Evolutionary conservation across 2,888 invertebrate genomes (phyloP), one percentile per base, ranked within the genome.

Genomic region (Apocheima hispidaria): DNA sequence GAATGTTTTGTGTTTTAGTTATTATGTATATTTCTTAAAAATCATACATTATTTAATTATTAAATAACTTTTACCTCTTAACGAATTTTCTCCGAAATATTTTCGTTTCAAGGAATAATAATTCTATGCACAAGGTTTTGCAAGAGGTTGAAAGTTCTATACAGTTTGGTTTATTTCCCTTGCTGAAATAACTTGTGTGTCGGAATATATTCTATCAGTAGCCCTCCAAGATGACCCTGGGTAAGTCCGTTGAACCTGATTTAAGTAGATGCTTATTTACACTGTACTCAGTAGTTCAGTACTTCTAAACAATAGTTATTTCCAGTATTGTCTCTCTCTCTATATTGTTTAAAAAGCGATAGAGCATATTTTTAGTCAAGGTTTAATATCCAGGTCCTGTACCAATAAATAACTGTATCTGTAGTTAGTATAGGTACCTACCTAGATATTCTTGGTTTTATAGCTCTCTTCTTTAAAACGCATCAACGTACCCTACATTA

Each of bases 141-240:
- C n/a, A n/a, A n/a, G n/a, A n/a, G n/a, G 41, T 44, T 28, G 44
- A 1, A 23, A 61, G 48, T 53, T 16, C 48, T 46, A 55, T 10
- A 40, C 55, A 53, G n/a, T 60, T 51, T 55, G 44, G 56, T 62
- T 58, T 50, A 44, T 43, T 26, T 33, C 21, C 35, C 49, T 58
- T 65, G 44, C 46, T 44, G 50, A 63, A 57, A 51, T 10, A n/a
- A n/a, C n/a, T 21, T 36, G 52, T 41, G 3, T 38, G 36, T 28
- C 52, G 6, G 23, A 23, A 41, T n/a, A 21, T 43, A 46, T 43
- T 20, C 16, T 33, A 43, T 36, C 21, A 63, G 54, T 60, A 63
- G 40, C 21, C 38, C 40, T n/a, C 35, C 49, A 72, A 62, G 44
- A 77, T 77, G 77, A 71, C 72, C 61, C 55, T 71, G 18, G 77